Conservation (phyloP, 2,113 vertebrate genomes). For the Pycnonotus jocosus region DNA sequence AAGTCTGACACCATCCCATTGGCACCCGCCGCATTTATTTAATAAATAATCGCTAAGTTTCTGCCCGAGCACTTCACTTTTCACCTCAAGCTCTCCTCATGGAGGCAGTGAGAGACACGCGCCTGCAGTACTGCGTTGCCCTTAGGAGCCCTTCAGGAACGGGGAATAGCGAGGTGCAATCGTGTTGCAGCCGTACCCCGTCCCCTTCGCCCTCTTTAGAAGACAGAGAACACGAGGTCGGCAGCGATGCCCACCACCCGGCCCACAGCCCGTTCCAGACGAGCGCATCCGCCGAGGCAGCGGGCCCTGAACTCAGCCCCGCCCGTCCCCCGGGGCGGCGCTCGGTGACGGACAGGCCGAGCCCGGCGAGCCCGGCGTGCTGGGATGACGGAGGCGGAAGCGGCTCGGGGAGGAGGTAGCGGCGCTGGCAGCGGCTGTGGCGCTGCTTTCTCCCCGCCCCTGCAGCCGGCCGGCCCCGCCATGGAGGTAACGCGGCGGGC, state of each 20-base stretch:
- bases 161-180: accelerated
- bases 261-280: accelerated
- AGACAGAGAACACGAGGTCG: accelerated
- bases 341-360: background rate
- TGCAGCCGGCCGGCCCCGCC: background rate
- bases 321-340: background rate
- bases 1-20: background rate
- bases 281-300: accelerated
- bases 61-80: background rate
- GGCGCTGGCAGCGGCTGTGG: background rate
- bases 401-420: background rate
- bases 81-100: accelerated
- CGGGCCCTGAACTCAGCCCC: accelerated
- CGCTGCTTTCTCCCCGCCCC: background rate
- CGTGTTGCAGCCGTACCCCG: accelerated
- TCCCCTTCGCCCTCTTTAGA: accelerated
- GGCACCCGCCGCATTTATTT: background rate
- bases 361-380: background rate
- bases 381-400: constrained; percentile 60
- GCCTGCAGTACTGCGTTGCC: too few species aligned
- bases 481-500: constrained; percentile 15
- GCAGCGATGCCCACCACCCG: accelerated
- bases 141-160: accelerated
- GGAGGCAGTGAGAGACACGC: accelerated
- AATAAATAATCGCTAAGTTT: background rate